Evolutionary conservation across 2,113 vertebrate species (phyloP).

Genomic region (Corvus moneduloides): DNA sequence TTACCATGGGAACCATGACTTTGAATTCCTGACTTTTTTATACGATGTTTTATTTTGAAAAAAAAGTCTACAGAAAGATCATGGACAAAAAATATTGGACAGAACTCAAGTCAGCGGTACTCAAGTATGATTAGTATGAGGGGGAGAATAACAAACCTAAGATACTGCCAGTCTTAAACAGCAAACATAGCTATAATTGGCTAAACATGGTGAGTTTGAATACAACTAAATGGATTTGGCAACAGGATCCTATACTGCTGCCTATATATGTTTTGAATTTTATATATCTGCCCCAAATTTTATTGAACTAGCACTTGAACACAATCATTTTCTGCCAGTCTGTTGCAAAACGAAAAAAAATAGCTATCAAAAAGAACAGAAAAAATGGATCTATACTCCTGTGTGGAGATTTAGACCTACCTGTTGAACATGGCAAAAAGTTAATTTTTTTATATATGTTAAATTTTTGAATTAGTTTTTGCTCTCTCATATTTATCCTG

Average conservation of each 20-base stretch:
- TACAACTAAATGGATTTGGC: background rate
- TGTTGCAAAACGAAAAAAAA: background rate
- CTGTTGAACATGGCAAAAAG: background rate
- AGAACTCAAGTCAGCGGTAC: background rate
- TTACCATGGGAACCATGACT: conserved; percentile 59
- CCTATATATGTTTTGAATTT: background rate
- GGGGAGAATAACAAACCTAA: background rate
- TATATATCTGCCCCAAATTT: background rate
- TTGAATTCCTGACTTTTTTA: conserved; percentile 30
- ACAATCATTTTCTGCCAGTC: background rate
- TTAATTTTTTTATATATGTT: background rate
- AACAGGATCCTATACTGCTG: background rate
- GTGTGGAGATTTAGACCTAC: background rate
- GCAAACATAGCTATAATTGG: background rate
- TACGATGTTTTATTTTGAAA: background rate
- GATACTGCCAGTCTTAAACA: background rate
- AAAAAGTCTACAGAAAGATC: background rate
- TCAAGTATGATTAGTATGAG: background rate
- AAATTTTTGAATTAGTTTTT: background rate
- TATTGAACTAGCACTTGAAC: background rate
- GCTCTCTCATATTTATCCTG: background rate
- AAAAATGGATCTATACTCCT: background rate
- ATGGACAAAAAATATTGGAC: background rate
- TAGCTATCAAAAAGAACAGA: background rate
- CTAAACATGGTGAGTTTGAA: background rate